phyloP scores from a whole-genome alignment of 2,113 vertebrate genomes.

The Eonycteris spelaea region DNA sequence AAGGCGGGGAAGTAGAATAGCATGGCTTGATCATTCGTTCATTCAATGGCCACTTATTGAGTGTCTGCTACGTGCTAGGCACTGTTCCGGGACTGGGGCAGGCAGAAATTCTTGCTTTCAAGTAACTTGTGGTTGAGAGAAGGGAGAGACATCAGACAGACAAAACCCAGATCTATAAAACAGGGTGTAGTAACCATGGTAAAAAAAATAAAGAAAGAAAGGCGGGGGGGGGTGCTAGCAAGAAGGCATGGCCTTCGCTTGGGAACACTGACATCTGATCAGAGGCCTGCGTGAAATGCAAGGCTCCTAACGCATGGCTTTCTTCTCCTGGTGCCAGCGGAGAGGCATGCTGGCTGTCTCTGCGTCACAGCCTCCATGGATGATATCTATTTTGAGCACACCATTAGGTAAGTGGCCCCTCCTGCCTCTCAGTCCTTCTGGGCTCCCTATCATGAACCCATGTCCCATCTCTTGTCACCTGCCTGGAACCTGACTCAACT shows the following conservation, averaged over 20 bases:
- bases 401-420: constrained; percentile 88
- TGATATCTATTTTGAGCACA: constrained; percentile 96
- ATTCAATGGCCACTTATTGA: background rate
- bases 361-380: constrained; percentile 97
- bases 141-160: background rate
- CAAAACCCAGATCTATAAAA: background rate
- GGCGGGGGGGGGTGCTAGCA: background rate
- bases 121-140: background rate
- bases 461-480: background rate
- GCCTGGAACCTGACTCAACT: background rate
- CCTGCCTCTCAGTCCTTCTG: background rate
- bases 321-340: constrained; percentile 81
- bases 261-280: background rate
- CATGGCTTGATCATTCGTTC: fast-evolving
- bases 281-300: background rate
- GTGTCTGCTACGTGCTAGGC: fast-evolving
- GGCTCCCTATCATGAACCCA: fast-evolving
- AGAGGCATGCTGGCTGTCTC: constrained; percentile 91
- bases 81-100: background rate
- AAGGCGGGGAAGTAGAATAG: background rate
- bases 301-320: background rate
- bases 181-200: fast-evolving
- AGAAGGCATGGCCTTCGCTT: background rate
- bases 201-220: background rate
- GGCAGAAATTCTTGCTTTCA: background rate